Evolutionary conservation across 2,888 invertebrate genomes (phyloP), one percentile per base, ranked within the genome.

Genomic region (Rotaria socialis): DNA sequence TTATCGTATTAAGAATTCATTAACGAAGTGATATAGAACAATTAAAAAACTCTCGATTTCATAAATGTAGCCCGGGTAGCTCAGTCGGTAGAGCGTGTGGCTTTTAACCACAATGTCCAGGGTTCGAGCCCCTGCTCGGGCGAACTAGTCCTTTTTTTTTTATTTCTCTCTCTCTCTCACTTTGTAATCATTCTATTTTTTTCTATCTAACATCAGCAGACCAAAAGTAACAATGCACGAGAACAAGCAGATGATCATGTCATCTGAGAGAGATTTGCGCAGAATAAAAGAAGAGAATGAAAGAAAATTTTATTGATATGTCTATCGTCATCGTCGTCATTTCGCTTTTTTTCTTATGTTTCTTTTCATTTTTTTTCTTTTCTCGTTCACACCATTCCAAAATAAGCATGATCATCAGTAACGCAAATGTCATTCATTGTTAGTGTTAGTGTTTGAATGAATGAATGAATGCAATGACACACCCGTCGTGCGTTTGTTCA

Each of bases 11-110:
- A 22, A 67, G 16, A 67, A 35, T 27, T 67, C 5, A 35, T 67
- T 67, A 16, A 14, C 16, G 3, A n/a, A 6, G 7, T 10, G 6
- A 35, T 10, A 19, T 35, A 67, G 16, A 35, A 67, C 19, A 35
- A 67, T 67, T 19, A 14, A 19, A 41, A 14, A 67, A 19, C 19
- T 67, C 3, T 11, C 19, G 35, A 0, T 19, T 2, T 0, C 5
- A 35, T 5, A 19, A 27, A 5, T 35, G 35, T 67, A 16, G 80
- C 80, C 80, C 80, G 80, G 80, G 16, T 80, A 80, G 80, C 80
- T 80, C 80, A 80, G 80, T 80, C 80, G 80, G 80, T 80, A 80
- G 80, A 80, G 80, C 80, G 80, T 80, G 80, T 80, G 80, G 80
- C 80, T 80, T 80, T 80, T 80, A 80, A 80, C 80, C 80, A 80